Conservation (phyloP, 2,113 vertebrate species). For the Protomyctophum bolini region DNA sequence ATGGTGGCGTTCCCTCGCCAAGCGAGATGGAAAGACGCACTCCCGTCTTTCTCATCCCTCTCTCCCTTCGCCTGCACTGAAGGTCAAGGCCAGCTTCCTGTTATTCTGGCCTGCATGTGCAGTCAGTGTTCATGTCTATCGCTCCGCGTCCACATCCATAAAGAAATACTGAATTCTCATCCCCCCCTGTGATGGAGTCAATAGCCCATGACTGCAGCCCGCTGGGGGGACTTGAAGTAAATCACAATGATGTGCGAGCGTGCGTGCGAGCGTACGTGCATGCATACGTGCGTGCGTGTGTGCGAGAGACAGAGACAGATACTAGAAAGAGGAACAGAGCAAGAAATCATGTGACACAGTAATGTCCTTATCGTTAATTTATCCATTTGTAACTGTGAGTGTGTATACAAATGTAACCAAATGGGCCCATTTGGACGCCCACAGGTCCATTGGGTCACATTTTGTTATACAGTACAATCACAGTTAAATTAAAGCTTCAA, state of each 20-base stretch:
- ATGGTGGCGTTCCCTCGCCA: constrained; percentile 30
- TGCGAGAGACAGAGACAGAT: no score
- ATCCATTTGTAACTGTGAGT: no score
- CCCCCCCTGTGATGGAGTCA: constrained; percentile 64
- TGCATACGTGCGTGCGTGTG: constrained; percentile 5
- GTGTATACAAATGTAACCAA: no score
- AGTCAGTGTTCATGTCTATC: constrained; percentile 56
- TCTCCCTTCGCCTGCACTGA: constrained; percentile 19
- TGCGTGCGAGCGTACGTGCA: constrained; percentile 17
- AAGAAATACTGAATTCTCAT: constrained; percentile 62
- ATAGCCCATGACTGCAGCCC: constrained; percentile 63
- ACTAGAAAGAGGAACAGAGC: no score
- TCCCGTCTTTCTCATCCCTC: constrained; percentile 29
- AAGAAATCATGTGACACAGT: no score
- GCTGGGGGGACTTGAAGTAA: constrained; percentile 61
- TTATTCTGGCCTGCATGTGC: constrained; percentile 60
- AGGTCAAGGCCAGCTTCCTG: constrained; percentile 72
- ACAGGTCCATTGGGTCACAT: no score
- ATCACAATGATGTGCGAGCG: constrained; percentile 41
- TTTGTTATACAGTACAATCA: no score
- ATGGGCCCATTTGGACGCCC: no score
- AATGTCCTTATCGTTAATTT: no score
- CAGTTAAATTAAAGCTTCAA: no score
- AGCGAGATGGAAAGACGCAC: constrained; percentile 38
- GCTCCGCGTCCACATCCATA: constrained; percentile 66